A percentile compares a stretch with the other conserved stretches of the same genome.
These are phyloP conservation scores for Rhinoraja longicauda DNA, from an alignment of 2,797 vertebrate species.

Conservation along the genomic window DNA sequence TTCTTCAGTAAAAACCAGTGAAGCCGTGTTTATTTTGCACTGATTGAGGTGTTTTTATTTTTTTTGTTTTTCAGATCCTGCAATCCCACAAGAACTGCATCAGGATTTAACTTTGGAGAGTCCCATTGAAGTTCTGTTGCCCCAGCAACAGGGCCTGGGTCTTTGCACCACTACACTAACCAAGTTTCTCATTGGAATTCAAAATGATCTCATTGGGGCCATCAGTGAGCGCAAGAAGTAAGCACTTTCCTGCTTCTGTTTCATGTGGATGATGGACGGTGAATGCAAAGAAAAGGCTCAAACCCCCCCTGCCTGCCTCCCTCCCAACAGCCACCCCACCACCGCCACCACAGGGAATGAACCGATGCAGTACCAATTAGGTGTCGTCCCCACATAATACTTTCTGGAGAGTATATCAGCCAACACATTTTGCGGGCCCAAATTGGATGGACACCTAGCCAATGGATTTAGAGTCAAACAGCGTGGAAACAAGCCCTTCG, in stretches of 20 bases:
- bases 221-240: slow-evolving; percentile 9
- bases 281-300: background rate
- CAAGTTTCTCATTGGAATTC: slow-evolving; percentile 54
- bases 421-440: background rate
- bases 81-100: slow-evolving; percentile 44
- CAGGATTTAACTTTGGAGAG: slow-evolving; percentile 54
- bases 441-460: too few relatives aligned
- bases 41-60: background rate
- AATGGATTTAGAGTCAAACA: too few relatives aligned
- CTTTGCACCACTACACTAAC: slow-evolving; percentile 57
- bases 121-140: slow-evolving; percentile 53
- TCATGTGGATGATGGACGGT: background rate
- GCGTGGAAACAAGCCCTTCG: too few relatives aligned
- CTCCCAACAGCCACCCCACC: too few relatives aligned
- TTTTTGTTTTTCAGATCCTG: background rate
- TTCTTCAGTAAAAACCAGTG: background rate
- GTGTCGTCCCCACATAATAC: background rate
- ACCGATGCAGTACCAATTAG: background rate
- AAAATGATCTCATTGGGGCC: slow-evolving; percentile 60
- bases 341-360: background rate
- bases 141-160: slow-evolving; percentile 52
- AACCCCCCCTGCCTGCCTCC: too few relatives aligned
- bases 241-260: background rate
- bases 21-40: too few relatives aligned
- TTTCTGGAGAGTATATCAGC: background rate